These are phyloP conservation scores for Acanthornis magna DNA, from an alignment of 2,797 vertebrate species.

Conservation along the genomic window DNA sequence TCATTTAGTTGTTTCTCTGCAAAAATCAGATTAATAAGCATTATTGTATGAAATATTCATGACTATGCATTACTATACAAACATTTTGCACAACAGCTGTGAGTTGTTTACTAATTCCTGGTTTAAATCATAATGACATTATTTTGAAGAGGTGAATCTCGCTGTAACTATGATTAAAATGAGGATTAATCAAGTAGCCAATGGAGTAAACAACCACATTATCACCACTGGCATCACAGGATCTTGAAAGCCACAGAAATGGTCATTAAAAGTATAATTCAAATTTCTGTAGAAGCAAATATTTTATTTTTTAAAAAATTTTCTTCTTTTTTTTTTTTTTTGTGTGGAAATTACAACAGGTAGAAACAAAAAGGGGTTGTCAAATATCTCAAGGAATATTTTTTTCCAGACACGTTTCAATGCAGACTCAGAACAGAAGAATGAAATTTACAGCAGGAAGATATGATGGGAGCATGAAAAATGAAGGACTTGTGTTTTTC, in stretches of 20 bases:
- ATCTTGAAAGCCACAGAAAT: background rate
- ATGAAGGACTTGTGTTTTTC: background rate
- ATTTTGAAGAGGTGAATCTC: slow-evolving; percentile 69
- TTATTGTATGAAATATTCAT: slow-evolving; percentile 70
- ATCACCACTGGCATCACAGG: background rate
- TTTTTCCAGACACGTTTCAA: background rate
- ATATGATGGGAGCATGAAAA: background rate
- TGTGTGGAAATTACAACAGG: background rate
- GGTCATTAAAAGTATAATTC: background rate
- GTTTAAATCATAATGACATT: slow-evolving; percentile 81
- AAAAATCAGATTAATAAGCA: slow-evolving; percentile 64
- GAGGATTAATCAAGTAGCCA: slow-evolving; percentile 76
- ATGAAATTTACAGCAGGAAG: background rate
- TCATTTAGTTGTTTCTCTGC: slow-evolving; percentile 17
- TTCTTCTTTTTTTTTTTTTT: background rate
- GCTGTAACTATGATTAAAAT: slow-evolving; percentile 66
- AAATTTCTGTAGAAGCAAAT: background rate
- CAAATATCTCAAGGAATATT: background rate
- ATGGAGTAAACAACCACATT: slow-evolving; percentile 50
- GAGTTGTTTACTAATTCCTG: slow-evolving; percentile 80
- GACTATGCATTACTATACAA: slow-evolving; percentile 75
- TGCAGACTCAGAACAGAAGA: background rate
- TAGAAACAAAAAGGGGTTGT: background rate
- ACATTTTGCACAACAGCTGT: slow-evolving; percentile 83
- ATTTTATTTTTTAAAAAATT: background rate